These are phyloP conservation scores for Strigamia crassipes DNA, from an alignment of 2,888 invertebrate species.

Conservation along the genomic window DNA sequence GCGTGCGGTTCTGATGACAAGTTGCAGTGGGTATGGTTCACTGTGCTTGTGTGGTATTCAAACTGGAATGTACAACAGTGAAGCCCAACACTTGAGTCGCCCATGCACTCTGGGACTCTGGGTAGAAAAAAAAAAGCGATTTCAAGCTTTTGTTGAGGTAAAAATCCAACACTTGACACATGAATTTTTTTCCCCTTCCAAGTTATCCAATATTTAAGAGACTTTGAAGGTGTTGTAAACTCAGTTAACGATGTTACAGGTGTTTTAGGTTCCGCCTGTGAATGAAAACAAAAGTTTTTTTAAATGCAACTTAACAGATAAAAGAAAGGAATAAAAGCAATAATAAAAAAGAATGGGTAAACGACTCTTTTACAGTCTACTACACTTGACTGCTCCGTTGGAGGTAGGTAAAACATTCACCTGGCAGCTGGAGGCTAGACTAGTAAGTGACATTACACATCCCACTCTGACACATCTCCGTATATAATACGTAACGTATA, in stretches of 20 bases:
- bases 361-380: slow-evolving; percentile 17
- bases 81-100: not conserved
- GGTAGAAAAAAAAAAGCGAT: not conserved
- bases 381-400: slow-evolving; percentile 6
- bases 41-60: slow-evolving; percentile 31
- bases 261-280: not conserved
- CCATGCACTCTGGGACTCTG: not conserved
- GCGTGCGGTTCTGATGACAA: slow-evolving; percentile 22
- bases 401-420: not conserved
- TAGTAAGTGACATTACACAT: not conserved
- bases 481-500: not conserved
- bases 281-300: not conserved
- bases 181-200: not conserved
- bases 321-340: not conserved
- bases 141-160: not conserved
- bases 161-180: not conserved
- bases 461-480: not conserved
- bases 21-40: slow-evolving; percentile 27
- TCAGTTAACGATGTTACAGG: not conserved
- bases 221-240: not conserved
- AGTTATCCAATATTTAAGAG: not conserved
- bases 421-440: slow-evolving; percentile 27
- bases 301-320: not conserved
- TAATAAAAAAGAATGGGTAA: not conserved
- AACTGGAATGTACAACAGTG: not conserved